Base-by-base conservation (phyloP, 92 coral and sea anemone species). In the Zoanthus sansibaricus region DNA sequence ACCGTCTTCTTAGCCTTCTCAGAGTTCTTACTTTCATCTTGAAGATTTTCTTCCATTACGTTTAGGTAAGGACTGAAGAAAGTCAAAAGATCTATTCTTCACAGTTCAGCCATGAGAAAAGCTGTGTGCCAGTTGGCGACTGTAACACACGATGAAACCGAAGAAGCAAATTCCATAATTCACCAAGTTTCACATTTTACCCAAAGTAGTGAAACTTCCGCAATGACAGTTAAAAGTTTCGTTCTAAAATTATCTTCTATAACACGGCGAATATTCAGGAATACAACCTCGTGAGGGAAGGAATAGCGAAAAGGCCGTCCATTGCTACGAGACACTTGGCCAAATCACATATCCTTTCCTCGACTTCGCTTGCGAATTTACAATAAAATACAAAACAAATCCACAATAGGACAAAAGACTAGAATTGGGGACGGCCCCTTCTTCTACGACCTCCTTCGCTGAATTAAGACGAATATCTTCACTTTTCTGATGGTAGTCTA, bases 291-390 rank as follows among this genome's bases (percentile, higher is more conserved):
- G 85, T 47, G 9, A 45, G 47, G 62, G 85, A 80, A 80, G 62
- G 75, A 47, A 51, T 77, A 92, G 83, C 80, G 96, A 95, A 93
- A 88, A 80, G 92, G 94, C 94, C 95, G 98, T 95, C 98, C 95
- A 87, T 75, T 64, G 91, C 94, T 93, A 91, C 93, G 84, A 94
- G 88, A 95, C 92, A 89, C 94, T 89, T 96, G 96, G 94, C 98
- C 93, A 91, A 92, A 87, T 94, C 90, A 87, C 89, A 89, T 70
- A 78, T 79, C 72, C 86, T 71, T 55, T 37, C 46, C 45, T 15
- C 73, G 6, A 46, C 21, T 64, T 80, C 75, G 75, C 67, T 16
- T 68, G 7, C 85, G 25, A 80, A 64, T 66, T 80, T 46, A 62
- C 49, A 47, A 72, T 30, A 33, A 56, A 80, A 80, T 45, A 17